Conservation (phyloP, 92 coral and sea anemone genomes). For the Anthopleura xanthogrammica region DNA sequence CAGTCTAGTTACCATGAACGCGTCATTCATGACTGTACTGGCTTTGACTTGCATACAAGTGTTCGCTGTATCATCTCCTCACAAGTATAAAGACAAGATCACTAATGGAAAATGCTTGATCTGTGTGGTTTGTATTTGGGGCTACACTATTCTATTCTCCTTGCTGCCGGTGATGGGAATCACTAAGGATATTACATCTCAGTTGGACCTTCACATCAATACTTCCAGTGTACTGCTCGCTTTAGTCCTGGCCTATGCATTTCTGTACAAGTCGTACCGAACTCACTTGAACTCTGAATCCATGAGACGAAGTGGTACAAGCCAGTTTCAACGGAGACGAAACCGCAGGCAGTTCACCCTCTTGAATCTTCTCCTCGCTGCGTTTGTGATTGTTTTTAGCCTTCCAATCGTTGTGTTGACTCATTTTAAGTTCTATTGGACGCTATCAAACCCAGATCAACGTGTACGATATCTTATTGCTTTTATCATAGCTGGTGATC, state of each 20-base stretch:
- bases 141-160: constrained; percentile 35
- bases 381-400: constrained; percentile 44
- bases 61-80: constrained; percentile 46
- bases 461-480: constrained; percentile 22
- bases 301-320: constrained; percentile 19
- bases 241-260: constrained; percentile 20
- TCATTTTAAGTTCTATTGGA: constrained; percentile 38
- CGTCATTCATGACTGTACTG: constrained; percentile 45
- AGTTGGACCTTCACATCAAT: constrained; percentile 43
- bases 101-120: constrained; percentile 10
- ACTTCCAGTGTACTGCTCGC: constrained; percentile 29
- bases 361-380: constrained; percentile 45
- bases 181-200: constrained; percentile 5
- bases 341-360: constrained; percentile 43
- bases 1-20: constrained; percentile 41
- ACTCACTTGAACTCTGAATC: constrained; percentile 34
- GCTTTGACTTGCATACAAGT: constrained; percentile 47
- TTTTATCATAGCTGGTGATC: not conserved
- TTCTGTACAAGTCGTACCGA: constrained; percentile 42
- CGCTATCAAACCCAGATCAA: constrained; percentile 7
- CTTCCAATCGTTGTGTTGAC: constrained; percentile 33
- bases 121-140: constrained; percentile 21
- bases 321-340: constrained; percentile 29
- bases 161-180: constrained; percentile 28
- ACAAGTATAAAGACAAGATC: constrained; percentile 33